Conservation (phyloP, 1,140 invertebrate genomes). For the Platorchestia sp. region DNA sequence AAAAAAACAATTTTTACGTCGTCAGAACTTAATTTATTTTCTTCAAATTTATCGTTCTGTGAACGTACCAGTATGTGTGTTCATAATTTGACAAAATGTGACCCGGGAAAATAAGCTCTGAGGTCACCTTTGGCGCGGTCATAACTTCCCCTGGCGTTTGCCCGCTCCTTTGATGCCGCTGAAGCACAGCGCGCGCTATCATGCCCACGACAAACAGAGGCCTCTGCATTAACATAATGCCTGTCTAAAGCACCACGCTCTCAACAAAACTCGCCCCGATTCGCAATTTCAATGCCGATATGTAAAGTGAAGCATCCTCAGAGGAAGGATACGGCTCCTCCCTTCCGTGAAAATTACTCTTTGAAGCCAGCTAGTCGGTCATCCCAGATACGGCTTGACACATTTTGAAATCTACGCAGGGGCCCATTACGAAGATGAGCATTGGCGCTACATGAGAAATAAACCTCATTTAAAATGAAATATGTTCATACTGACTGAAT, state of each 20-base stretch:
- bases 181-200: background rate
- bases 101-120: too few species aligned
- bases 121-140: background rate
- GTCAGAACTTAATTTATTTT: too few species aligned
- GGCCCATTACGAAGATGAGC: background rate
- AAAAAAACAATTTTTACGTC: too few species aligned
- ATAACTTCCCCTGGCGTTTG: background rate
- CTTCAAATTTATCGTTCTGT: background rate
- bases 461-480: background rate
- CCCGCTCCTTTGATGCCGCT: background rate
- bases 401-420: background rate
- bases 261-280: slow-evolving; percentile 16
- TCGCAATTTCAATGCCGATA: slow-evolving; percentile 49
- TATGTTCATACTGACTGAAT: background rate
- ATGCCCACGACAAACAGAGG: background rate
- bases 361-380: background rate
- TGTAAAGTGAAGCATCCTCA: slow-evolving; percentile 22
- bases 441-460: background rate
- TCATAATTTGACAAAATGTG: background rate
- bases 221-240: slow-evolving; percentile 33
- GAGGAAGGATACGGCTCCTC: background rate
- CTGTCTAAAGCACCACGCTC: background rate
- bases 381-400: background rate
- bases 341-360: background rate
- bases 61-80: background rate